Percentiles rank a stretch among this genome's conserved stretches.
phyloP scores from a whole-genome alignment of 2,113 vertebrate species.

The Alaudala cheleensis region DNA sequence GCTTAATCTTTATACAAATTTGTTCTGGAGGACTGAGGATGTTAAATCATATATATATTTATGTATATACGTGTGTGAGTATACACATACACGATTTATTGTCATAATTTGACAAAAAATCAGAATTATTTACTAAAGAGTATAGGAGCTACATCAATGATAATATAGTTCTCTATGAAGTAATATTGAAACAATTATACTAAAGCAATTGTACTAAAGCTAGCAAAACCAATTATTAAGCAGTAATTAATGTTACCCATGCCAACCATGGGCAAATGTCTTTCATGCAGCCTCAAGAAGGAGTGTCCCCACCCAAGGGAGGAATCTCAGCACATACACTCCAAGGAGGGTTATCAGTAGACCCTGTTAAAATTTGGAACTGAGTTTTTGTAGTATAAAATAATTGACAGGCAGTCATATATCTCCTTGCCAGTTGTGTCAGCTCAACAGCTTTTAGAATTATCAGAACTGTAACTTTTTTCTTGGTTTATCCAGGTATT shows the following conservation, averaged over 20 bases:
- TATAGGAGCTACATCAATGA: neutral
- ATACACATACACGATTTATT: neutral
- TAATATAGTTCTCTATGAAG: neutral
- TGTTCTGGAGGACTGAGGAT: neutral
- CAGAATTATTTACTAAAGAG: neutral
- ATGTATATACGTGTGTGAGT: neutral
- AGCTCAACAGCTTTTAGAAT: neutral
- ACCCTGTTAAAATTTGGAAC: neutral
- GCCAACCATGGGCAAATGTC: fast-evolving
- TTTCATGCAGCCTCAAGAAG: neutral
- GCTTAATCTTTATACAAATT: neutral
- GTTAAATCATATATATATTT: neutral
- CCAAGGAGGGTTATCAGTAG: neutral
- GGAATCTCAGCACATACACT: neutral
- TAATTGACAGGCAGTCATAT: neutral
- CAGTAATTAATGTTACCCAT: neutral
- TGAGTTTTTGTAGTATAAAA: neutral
- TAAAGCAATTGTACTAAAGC: neutral
- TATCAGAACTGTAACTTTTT: neutral
- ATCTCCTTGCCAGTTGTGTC: neutral
- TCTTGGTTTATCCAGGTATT: neutral
- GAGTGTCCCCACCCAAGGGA: neutral
- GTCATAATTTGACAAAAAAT: neutral
- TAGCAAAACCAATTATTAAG: neutral
- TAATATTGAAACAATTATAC: neutral